Evolutionary conservation across 2,888 invertebrate species (phyloP).

Genomic region (Xestia xanthographa): DNA sequence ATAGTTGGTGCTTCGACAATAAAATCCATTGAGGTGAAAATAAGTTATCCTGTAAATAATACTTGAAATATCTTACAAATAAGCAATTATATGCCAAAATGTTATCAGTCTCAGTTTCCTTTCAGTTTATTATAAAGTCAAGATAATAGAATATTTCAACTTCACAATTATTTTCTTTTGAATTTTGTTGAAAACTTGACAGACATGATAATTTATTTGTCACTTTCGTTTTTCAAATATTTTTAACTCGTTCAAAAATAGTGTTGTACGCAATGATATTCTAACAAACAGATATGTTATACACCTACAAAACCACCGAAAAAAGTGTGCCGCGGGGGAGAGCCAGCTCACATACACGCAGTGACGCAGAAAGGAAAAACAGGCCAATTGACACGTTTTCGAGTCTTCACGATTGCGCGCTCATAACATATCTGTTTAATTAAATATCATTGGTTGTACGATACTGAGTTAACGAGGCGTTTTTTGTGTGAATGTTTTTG

Average conservation of each 20-base stretch:
- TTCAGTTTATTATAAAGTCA: conserved; percentile 55
- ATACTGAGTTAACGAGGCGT: too few species aligned
- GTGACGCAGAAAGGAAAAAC: too few species aligned
- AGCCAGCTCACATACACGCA: too few species aligned
- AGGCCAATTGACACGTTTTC: too few species aligned
- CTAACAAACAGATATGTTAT: too few species aligned
- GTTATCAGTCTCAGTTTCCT: conserved; percentile 41
- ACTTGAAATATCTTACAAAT: conserved; percentile 48
- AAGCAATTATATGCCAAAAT: conserved; percentile 45
- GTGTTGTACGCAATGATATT: too few species aligned
- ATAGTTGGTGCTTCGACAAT: conserved; percentile 75
- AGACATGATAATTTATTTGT: conserved; percentile 54
- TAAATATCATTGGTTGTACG: too few species aligned
- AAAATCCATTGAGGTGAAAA: conserved; percentile 73
- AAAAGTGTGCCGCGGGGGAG: too few species aligned
- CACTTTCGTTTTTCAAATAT: conserved; percentile 61
- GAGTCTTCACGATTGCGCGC: too few species aligned
- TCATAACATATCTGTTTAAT: too few species aligned
- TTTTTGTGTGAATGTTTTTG: too few species aligned
- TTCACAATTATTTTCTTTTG: conserved; percentile 61
- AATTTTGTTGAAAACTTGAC: conserved; percentile 60
- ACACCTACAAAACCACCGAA: too few species aligned
- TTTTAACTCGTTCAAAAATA: conserved; percentile 15
- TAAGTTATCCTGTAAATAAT: conserved; percentile 32
- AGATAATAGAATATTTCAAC: conserved; percentile 52